These are phyloP conservation scores for Enteromius mattozi DNA, from an alignment of 2,797 vertebrate genomes.

Conservation along the genomic window DNA sequence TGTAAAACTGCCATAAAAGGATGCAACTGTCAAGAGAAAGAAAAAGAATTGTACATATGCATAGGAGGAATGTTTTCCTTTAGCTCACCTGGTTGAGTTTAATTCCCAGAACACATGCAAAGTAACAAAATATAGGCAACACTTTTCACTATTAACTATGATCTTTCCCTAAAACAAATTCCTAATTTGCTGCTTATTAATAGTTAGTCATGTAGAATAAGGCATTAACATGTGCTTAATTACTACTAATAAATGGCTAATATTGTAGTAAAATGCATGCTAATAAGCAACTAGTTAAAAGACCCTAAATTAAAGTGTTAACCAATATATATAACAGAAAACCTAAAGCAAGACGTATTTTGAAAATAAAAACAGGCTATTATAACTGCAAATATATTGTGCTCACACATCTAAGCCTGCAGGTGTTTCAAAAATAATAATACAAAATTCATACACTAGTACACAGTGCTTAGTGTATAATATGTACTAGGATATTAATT, in stretches of 20 bases:
- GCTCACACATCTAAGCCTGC: neutral
- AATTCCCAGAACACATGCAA: neutral
- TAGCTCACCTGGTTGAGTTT: neutral
- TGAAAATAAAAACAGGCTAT: neutral
- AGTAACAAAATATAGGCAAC: neutral
- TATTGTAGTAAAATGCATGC: too few relatives aligned
- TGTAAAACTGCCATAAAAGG: conserved; percentile 15
- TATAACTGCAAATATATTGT: neutral
- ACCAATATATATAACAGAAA: neutral
- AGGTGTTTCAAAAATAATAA: neutral
- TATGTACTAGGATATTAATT: neutral
- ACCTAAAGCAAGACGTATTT: neutral
- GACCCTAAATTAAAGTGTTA: too few relatives aligned
- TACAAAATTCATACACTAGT: neutral
- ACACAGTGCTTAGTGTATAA: neutral
- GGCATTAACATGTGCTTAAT: too few relatives aligned
- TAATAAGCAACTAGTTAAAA: too few relatives aligned
- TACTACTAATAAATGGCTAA: too few relatives aligned
- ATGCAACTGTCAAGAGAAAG: conserved; percentile 3
- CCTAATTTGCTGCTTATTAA: too few relatives aligned
- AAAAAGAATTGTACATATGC: neutral
- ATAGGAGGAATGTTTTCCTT: neutral
- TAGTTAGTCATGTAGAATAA: too few relatives aligned
- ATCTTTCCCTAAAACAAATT: too few relatives aligned
- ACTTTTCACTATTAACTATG: too few relatives aligned